Evolutionary conservation across 1,140 invertebrate genomes (phyloP).

Genomic region (Drosophila oshimai): DNA sequence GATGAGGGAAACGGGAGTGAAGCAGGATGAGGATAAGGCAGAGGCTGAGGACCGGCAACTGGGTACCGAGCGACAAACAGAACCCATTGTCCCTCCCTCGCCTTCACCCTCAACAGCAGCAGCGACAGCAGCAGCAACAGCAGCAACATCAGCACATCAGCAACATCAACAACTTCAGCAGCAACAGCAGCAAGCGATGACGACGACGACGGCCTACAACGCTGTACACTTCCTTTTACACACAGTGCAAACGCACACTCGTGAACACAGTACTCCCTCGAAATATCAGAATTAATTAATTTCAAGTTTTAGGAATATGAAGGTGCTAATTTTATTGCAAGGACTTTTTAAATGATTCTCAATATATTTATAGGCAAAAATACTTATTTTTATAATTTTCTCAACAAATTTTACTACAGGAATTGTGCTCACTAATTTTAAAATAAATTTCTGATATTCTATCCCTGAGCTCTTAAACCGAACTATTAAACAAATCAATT

Average conservation of each 20-base stretch:
- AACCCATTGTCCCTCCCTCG: constrained; percentile 51
- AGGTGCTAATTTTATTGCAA: too few relatives aligned
- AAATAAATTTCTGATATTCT: too few relatives aligned
- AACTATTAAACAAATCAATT: too few relatives aligned
- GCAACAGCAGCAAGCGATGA: constrained; percentile 28
- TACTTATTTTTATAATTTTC: too few relatives aligned
- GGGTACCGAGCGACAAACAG: constrained; percentile 26
- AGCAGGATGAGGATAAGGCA: constrained; percentile 1
- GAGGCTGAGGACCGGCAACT: constrained; percentile 27
- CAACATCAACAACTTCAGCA: constrained; percentile 22
- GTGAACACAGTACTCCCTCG: constrained; percentile 1
- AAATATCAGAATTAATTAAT: too few relatives aligned
- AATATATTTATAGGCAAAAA: too few relatives aligned
- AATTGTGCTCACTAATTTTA: too few relatives aligned
- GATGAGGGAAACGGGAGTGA: constrained; percentile 14
- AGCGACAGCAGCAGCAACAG: constrained; percentile 12
- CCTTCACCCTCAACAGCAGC: constrained; percentile 45
- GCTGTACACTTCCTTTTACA: constrained; percentile 77
- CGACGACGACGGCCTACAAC: constrained; percentile 64
- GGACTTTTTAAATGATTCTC: too few relatives aligned
- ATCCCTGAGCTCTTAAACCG: too few relatives aligned
- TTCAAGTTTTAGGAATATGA: too few relatives aligned
- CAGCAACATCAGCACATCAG: constrained; percentile 11
- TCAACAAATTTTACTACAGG: too few relatives aligned
- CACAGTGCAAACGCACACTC: constrained; percentile 23